A percentile compares a stretch with the other conserved stretches of the same genome.
These are phyloP conservation scores for Wiebesia pumilae DNA, from an alignment of 1,140 invertebrate species.

Conservation along the genomic window DNA sequence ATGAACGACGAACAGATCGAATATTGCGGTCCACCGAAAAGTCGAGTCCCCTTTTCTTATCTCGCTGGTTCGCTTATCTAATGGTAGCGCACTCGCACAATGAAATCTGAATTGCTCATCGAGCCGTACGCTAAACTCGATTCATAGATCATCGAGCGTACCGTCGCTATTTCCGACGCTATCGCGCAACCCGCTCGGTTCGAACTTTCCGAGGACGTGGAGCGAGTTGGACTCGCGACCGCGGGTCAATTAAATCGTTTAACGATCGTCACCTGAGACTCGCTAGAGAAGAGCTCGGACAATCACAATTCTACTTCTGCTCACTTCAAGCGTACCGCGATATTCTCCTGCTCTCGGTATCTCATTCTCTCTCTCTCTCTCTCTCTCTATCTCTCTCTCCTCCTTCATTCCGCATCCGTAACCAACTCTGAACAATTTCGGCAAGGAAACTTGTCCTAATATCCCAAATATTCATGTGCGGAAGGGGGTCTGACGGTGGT, in stretches of 20 bases:
- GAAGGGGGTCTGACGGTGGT: neutral
- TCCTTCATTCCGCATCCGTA: neutral
- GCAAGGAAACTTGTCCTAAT: slow-evolving; percentile 22
- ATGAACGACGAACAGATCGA: neutral
- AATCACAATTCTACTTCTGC: neutral
- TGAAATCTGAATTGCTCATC: neutral
- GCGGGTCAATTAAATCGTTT: slow-evolving; percentile 52
- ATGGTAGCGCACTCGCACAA: neutral
- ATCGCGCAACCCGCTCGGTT: neutral
- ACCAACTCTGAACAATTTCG: slow-evolving; percentile 43
- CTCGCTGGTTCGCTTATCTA: neutral
- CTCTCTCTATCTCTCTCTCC: neutral
- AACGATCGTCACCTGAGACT: slow-evolving; percentile 13
- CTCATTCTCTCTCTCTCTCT: neutral
- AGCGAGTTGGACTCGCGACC: neutral
- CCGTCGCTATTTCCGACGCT: neutral
- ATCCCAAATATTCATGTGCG: slow-evolving; percentile 44
- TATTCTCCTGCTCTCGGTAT: neutral
- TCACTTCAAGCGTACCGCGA: neutral
- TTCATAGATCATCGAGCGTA: slow-evolving; percentile 40
- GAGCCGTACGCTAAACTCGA: slow-evolving; percentile 16
- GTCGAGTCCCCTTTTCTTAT: neutral
- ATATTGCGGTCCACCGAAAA: neutral
- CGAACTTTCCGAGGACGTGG: slow-evolving; percentile 1
- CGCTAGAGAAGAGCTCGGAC: neutral